Evolutionary conservation across 2,113 vertebrate genomes (phyloP), one percentile per base, ranked within the genome.

Genomic region (Vidua macroura): DNA sequence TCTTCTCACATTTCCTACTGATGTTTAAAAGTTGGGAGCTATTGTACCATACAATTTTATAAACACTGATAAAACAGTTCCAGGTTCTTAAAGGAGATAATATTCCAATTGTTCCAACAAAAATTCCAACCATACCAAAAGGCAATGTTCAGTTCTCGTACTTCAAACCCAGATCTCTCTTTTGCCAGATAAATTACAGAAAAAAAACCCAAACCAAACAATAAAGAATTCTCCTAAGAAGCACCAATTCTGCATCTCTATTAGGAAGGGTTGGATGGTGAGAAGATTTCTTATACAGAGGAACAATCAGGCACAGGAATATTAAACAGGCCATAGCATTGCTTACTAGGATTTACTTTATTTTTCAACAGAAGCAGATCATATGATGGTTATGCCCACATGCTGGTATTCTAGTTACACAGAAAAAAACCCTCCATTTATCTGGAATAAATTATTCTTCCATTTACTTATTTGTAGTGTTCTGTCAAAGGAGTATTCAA

Each of bases 381-480:
- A 0, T 4, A 12, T 11, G 3, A 70, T 2, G 2, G 10, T 12
- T 68, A 63, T 18, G 24, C 4, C 30, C 51, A 37, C 11, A 20
- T 7, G 6, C n/a, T 55, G 1, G 0, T 30, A 67, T 63, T 55
- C 11, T 11, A 68, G 28, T 62, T 55, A 59, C 9, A 68, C 9
- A 41, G 9, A 3, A 35, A 73, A 62, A 69, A 52, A 7, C 1
- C 4, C 55, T 41, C 11, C 4, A 52, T 43, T 83, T 62, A 35
- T 63, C 17, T 44, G 17, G 30, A 76, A 37, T 39, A 62, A 66
- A 66, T 39, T 70, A 15, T 19, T 46, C 12, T 55, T 70, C 37
- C 2, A 11, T 66, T 73, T 43, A 44, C 8, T 53, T 92, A 44
- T 49, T 74, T 33, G 7, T 37, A 79, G 12, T 24, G 18, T 43